These are phyloP conservation scores for Lithobates sylvaticus DNA, from an alignment of 2,797 vertebrate genomes.

Conservation along the genomic window DNA sequence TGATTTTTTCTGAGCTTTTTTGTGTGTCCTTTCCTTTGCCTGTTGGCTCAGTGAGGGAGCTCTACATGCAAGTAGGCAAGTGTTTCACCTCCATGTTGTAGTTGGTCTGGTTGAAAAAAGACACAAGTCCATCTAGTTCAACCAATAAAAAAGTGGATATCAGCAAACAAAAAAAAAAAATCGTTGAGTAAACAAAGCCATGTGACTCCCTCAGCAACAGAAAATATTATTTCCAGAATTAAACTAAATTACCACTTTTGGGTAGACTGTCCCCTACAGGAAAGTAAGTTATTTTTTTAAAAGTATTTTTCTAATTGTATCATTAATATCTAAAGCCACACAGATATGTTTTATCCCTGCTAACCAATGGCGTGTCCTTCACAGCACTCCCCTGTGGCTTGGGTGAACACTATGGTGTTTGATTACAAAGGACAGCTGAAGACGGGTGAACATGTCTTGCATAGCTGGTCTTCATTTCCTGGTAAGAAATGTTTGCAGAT, in stretches of 20 bases:
- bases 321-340: background rate
- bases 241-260: background rate
- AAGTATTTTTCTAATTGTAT: background rate
- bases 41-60: no score
- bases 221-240: no score
- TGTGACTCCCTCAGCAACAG: no score
- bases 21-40: no score
- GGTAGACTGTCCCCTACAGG: no score
- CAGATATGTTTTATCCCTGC: background rate
- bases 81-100: background rate
- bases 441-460: constrained; percentile 87
- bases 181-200: no score
- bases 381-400: constrained; percentile 97
- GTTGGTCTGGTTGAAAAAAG: no score
- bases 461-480: constrained; percentile 99
- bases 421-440: constrained; percentile 96
- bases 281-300: background rate
- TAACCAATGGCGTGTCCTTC: background rate
- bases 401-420: constrained; percentile 99
- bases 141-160: no score
- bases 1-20: no score
- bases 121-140: no score
- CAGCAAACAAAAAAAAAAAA: no score
- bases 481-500: constrained; percentile 75
- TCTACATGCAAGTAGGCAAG: no score